Base-by-base conservation (phyloP, 2,888 invertebrate genomes). In the Torymus auratus region DNA sequence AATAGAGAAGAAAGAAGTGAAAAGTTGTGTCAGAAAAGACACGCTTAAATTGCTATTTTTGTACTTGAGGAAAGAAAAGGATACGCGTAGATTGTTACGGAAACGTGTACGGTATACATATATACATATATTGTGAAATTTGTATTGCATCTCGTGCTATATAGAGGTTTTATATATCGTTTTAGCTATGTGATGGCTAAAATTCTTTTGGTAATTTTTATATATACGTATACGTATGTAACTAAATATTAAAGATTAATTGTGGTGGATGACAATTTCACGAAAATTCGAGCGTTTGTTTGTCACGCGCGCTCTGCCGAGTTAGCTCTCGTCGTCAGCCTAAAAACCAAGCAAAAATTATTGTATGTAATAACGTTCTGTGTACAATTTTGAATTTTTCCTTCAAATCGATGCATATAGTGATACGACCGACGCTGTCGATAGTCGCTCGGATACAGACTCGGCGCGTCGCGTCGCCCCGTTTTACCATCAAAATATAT, bases 391-490 rank as follows among this genome's bases (percentile, higher is more conserved):
- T 28, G 28, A 28, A 60, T 64, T 2, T 68, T 2, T 56, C 77
- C 17, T 64, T 69, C 7, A 14, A 71, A 71, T 52, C 20, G 28
- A 75, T 78, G 75, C 72, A 58, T 68, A 78, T 81, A 78, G 60
- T 70, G 62, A 71, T 75, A 75, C 65, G 28, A 2, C 28, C 28
- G 28, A 71, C 14, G 50, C 64, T 20, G 58, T 53, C 17, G 71
- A 74, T 60, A 78, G 78, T 79, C 78, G 60, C n/a, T 41, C 55
- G 71, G 62, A 62, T 67, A 60, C 74, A 81, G 70, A 71, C 69
- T 74, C 28, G 28, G 28, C 7, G 28, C 28, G 28, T 28, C 28
- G 28, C 28, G 28, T 81, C 55, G 12, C 64, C 60, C 55, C 14
- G 41, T 56, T 76, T 75, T 78, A 72, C 61, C 55, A 75, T 76